Conservation (phyloP, 2,888 invertebrate species). For the Catocala fraxini region DNA sequence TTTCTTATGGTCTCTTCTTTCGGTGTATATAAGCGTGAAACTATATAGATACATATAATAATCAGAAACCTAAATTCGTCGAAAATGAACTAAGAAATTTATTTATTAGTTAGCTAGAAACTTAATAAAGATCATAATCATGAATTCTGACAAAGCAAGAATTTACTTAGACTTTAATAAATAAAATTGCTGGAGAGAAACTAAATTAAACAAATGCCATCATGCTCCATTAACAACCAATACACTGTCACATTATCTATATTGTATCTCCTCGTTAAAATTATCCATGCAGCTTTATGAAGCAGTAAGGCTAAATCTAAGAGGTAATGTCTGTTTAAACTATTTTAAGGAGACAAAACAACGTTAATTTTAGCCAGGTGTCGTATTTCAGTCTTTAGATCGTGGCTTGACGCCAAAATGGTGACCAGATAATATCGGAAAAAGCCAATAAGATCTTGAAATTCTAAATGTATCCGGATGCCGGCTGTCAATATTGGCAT, state of each 20-base stretch:
- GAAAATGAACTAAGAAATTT: too few species aligned
- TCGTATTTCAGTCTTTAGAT: constrained; percentile 17
- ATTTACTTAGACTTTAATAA: too few species aligned
- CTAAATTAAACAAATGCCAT: too few species aligned
- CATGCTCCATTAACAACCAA: too few species aligned
- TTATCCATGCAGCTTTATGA: background rate
- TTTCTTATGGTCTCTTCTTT: too few species aligned
- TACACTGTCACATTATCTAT: background rate
- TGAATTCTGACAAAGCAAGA: too few species aligned
- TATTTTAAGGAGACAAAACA: constrained; percentile 11
- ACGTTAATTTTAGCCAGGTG: constrained; percentile 15
- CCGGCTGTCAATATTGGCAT: constrained; percentile 2
- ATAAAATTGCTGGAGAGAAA: too few species aligned
- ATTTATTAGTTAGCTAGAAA: too few species aligned
- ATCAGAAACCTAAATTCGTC: too few species aligned
- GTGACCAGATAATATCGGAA: constrained; percentile 14
- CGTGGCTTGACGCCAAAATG: constrained; percentile 19
- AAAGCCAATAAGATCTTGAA: constrained; percentile 15
- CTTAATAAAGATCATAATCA: too few species aligned
- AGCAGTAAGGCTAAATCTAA: constrained; percentile 15
- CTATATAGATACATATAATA: too few species aligned
- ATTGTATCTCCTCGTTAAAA: background rate
- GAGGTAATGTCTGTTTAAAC: constrained; percentile 17
- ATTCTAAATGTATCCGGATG: constrained; percentile 10
- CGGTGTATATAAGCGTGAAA: too few species aligned